A percentile compares a stretch with the other conserved stretches of the same genome.
Evolutionary conservation across 2,888 invertebrate genomes (phyloP).

Genomic region (Coenonympha arcania): DNA sequence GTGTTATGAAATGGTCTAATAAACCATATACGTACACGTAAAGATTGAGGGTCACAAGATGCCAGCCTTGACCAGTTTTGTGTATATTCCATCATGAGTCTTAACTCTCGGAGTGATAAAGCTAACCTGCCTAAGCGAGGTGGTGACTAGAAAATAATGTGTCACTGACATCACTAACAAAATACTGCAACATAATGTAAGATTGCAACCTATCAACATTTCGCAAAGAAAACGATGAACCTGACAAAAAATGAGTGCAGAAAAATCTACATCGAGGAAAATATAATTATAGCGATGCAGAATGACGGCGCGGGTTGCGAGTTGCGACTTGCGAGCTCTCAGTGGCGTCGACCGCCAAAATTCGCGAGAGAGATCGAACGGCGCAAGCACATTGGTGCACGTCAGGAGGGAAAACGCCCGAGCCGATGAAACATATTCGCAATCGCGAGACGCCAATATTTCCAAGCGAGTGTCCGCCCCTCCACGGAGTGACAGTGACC

Average conservation of each 20-base stretch:
- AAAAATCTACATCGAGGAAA: conserved; percentile 5
- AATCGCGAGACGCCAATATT: conserved; percentile 67
- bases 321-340: conserved; percentile 13
- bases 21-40: too few relatives aligned
- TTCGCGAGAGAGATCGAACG: conserved; percentile 41
- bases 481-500: conserved; percentile 71
- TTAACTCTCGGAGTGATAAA: too few relatives aligned
- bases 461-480: conserved; percentile 66
- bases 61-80: too few relatives aligned
- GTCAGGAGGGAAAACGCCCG: conserved; percentile 60
- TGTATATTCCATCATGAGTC: too few relatives aligned
- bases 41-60: too few relatives aligned
- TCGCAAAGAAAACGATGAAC: not conserved
- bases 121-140: too few relatives aligned
- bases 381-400: conserved; percentile 54
- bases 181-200: not conserved
- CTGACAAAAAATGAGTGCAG: conserved; percentile 1
- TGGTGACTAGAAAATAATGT: not conserved
- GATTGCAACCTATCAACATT: not conserved
- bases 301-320: conserved; percentile 19
- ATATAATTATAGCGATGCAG: conserved; percentile 16
- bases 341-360: conserved; percentile 40
- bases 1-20: too few relatives aligned
- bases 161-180: conserved; percentile 9
- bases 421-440: conserved; percentile 65